Base-by-base conservation (phyloP, 2,888 invertebrate genomes). In the Myopa testacea region DNA sequence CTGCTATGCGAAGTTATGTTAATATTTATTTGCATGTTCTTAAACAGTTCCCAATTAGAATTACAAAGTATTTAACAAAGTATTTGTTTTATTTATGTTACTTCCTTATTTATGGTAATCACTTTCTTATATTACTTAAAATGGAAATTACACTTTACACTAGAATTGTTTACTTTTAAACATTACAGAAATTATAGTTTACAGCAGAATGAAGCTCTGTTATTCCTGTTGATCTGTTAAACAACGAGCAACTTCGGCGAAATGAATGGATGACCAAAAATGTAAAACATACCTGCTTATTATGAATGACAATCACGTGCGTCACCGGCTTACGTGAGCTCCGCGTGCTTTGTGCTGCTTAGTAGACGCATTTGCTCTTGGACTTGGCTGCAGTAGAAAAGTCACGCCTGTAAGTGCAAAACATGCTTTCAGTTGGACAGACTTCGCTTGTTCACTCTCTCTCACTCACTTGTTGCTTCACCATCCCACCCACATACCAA, bases 241-340 rank as follows among this genome's bases (percentile, higher is more conserved):
- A 60, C 19, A 58, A 16, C 6, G n/a, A 6, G 34, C 34, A 14
- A 63, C 34, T n/a, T 1, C 8, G 4, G n/a, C 62, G 8, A 63
- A 19, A 8, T 34, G n/a, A 26, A 63, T 65, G 37, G 16, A 38
- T 38, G 65, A 38, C 7, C 4, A 65, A 38, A 65, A 10, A 34
- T 65, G 65, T 26, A 26, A 26, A 2, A 26, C 65, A 38, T 65
- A 65, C 4, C 16, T 62, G n/a, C 4, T 26, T 26, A 34, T 38
- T 65, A 38, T 37, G 65, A 14, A 65, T 37, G 65, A 34, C 38
- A 65, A 38, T 65, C 65, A 38, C 65, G 38, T 65, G 65, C 38
- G 38, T 65, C 65, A 65, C 65, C 34, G 26, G 34, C 62, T 63
- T 26, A 63, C 10, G 2, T 58, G 58, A n/a, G n/a, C n/a, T n/a